A percentile compares a stretch with the other conserved stretches of the same genome.
These are phyloP conservation scores for Liolophura sinensis DNA, from an alignment of 1,140 invertebrate species.

Conservation along the genomic window DNA sequence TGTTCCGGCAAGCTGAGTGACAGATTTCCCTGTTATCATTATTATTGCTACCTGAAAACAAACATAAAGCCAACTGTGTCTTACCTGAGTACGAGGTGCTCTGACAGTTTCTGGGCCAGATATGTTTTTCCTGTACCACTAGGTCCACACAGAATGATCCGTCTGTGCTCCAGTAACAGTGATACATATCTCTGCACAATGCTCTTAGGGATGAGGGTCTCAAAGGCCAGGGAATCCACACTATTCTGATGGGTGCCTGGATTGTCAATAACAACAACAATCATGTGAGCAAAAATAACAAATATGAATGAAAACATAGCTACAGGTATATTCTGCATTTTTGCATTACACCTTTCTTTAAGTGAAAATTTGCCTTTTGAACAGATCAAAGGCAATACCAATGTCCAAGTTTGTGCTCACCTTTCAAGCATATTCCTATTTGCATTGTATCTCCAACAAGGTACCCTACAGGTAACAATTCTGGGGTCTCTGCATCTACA, in stretches of 20 bases:
- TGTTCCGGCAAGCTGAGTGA: no score
- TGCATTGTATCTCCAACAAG: slow-evolving; percentile 78
- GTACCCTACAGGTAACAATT: slow-evolving; percentile 91
- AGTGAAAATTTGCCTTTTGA: no score
- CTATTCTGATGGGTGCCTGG: slow-evolving; percentile 78
- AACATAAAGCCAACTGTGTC: neutral
- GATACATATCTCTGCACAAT: slow-evolving; percentile 92
- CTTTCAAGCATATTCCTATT: slow-evolving; percentile 66
- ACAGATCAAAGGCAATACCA: no score
- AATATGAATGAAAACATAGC: no score
- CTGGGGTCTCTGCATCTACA: slow-evolving; percentile 68
- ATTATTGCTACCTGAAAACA: no score
- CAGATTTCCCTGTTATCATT: no score
- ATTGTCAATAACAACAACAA: slow-evolving; percentile 8
- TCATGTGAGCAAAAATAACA: no score
- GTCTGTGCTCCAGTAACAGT: slow-evolving; percentile 84
- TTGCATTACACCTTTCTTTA: no score
- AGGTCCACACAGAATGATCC: slow-evolving; percentile 94
- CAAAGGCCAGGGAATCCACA: slow-evolving; percentile 91
- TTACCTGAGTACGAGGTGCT: slow-evolving; percentile 70
- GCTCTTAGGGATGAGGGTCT: slow-evolving; percentile 94
- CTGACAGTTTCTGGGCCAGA: slow-evolving; percentile 90
- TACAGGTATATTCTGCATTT: no score
- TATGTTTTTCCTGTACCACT: slow-evolving; percentile 98
- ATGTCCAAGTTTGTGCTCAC: slow-evolving; percentile 21